Conservation (phyloP, 2,113 vertebrate genomes). For the Lepus europaeus region DNA sequence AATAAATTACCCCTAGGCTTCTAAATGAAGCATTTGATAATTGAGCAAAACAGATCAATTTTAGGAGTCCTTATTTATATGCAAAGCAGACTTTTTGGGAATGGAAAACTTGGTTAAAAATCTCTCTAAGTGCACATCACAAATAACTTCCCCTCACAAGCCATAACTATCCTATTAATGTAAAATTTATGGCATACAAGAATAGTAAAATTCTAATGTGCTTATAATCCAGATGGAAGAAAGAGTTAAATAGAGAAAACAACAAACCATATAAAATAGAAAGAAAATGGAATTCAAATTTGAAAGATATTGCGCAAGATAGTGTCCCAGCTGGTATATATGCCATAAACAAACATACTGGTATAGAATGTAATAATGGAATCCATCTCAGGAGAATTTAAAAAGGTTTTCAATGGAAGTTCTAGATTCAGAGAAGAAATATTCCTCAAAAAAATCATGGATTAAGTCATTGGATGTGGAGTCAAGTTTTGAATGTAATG, state of each 20-base stretch:
- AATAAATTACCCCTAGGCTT: conserved; percentile 87
- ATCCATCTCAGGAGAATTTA: neutral
- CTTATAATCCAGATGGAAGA: conserved; percentile 81
- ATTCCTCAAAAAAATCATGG: neutral
- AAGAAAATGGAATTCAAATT: conserved; percentile 68
- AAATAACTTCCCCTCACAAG: conserved; percentile 84
- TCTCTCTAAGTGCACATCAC: conserved; percentile 85
- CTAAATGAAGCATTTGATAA: conserved; percentile 86
- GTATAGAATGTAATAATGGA: neutral
- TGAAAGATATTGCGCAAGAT: conserved; percentile 53
- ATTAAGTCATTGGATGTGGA: neutral
- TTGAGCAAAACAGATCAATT: conserved; percentile 89
- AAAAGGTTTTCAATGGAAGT: neutral
- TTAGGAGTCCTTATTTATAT: conserved; percentile 88
- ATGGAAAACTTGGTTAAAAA: conserved; percentile 88
- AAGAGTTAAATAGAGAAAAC: conserved; percentile 79
- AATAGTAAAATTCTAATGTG: conserved; percentile 82
- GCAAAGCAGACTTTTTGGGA: conserved; percentile 86
- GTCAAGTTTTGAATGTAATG: neutral
- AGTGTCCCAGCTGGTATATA: conserved; percentile 55
- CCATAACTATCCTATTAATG: conserved; percentile 86
- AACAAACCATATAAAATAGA: conserved; percentile 44
- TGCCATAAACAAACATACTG: neutral
- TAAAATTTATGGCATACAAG: conserved; percentile 83
- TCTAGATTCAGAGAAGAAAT: neutral